Base-by-base conservation (phyloP, 2,797 vertebrate species). In the Spinus pinus region DNA sequence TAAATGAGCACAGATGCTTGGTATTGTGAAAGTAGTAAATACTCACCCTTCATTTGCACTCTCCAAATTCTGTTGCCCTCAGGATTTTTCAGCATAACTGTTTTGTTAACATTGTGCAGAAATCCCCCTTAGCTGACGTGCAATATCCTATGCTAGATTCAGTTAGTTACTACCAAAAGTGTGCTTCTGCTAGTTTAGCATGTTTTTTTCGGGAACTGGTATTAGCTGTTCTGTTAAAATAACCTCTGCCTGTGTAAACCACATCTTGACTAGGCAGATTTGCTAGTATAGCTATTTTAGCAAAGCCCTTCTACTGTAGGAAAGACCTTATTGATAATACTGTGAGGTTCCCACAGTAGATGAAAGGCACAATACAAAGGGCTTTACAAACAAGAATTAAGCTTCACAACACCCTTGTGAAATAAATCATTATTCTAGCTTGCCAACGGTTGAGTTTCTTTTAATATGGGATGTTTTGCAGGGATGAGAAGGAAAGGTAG, bases 351-450 rank as follows among this genome's bases (percentile, higher is more conserved):
- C 91, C 94, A 93, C 92, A 91, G 72, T 2, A 95, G 87, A 94
- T 89, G 91, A 95, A 94, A 95, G 77, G 66, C 82, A 25, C 70
- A 73, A 70, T 83, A 95, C 77, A 94, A 96, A 94, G 51, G 77
- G 56, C 82, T 95, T 95, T 96, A 88, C 60, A 93, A 95, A 93
- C 89, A 88, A 72, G 58, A 96, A 73, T 91, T 96, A 95, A 84
- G 73, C 82, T 83, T 91, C 44, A 77, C 85, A 94, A 90, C 93
- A 90, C 69, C 56, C 79, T 86, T 79, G 70, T 96, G 83, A 94
- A 96, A 84, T 91, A 94, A 90, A 72, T 81, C 12, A 53, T 88
- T 89, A 72, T 91, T 90, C 47, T 92, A 66, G 69, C 66, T 91
- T 93, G 50, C 44, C 65, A 66, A 0, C 72, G 62, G 77, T 83